Conservation (phyloP, 2,113 vertebrate genomes). For the Romanogobio albipinnatus region DNA sequence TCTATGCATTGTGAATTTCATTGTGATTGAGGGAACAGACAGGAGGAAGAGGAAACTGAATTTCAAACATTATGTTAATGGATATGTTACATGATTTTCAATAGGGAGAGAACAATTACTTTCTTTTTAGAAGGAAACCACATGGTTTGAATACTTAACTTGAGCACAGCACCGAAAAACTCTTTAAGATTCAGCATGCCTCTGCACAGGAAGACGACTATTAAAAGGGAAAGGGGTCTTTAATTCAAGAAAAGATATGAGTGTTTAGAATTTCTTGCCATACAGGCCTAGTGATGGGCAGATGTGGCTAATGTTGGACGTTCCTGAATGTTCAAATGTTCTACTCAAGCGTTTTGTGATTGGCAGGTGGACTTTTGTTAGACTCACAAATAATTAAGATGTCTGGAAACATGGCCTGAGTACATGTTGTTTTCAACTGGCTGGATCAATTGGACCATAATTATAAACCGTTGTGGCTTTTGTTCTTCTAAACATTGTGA, state of each 20-base stretch:
- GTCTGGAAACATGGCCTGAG: constrained; percentile 25
- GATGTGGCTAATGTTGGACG: constrained; percentile 41
- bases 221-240: neutral
- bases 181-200: neutral
- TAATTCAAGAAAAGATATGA: neutral
- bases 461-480: neutral
- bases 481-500: neutral
- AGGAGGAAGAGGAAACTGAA: neutral
- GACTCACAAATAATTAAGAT: constrained; percentile 55
- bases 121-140: neutral
- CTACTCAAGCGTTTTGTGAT: constrained; percentile 44
- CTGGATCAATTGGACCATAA: constrained; percentile 42
- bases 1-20: neutral
- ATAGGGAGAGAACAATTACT: neutral
- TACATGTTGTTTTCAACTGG: constrained; percentile 53
- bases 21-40: constrained; percentile 1
- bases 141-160: neutral
- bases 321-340: constrained; percentile 42
- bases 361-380: constrained; percentile 46
- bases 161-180: constrained; percentile 8
- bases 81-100: neutral
- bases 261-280: neutral
- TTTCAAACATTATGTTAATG: neutral
- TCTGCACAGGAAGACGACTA: neutral
- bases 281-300: neutral